phyloP scores from a whole-genome alignment of 2,888 invertebrate species.

The Gari tellinella region DNA sequence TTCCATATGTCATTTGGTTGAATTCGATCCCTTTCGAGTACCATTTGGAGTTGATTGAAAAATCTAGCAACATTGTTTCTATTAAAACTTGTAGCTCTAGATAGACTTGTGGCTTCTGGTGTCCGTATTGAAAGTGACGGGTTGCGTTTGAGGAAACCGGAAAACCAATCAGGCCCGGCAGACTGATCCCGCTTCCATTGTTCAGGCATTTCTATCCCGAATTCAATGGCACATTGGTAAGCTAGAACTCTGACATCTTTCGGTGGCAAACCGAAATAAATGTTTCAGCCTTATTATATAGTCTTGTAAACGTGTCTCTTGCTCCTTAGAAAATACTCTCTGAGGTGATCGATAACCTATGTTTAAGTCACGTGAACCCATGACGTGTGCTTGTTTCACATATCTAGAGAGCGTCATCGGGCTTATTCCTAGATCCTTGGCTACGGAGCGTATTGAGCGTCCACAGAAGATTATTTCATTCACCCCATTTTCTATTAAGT shows the following conservation, averaged over 20 bases:
- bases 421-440: conserved; percentile 1
- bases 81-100: conserved; percentile 32
- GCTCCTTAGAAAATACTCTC: conserved; percentile 25
- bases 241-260: conserved; percentile 27
- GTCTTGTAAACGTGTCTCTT: conserved; percentile 30
- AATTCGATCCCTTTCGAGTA: conserved; percentile 19
- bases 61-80: conserved; percentile 18
- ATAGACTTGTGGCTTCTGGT: conserved; percentile 31
- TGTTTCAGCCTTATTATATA: conserved; percentile 31
- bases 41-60: conserved; percentile 21
- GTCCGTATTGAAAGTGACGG: conserved; percentile 45
- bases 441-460: background rate
- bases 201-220: conserved; percentile 27
- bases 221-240: conserved; percentile 33
- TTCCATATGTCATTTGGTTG: conserved; percentile 27
- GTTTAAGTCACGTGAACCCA: background rate
- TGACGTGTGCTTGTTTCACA: background rate
- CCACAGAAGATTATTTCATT: background rate
- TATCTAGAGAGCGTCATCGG: conserved; percentile 4
- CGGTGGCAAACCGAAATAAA: conserved; percentile 34
- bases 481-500: background rate
- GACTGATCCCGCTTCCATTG: conserved; percentile 15
- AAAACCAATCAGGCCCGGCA: conserved; percentile 38
- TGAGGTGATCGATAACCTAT: conserved; percentile 11
- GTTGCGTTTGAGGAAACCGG: conserved; percentile 33